phyloP scores from a whole-genome alignment of 2,113 vertebrate species.

The Zapornia atra region DNA sequence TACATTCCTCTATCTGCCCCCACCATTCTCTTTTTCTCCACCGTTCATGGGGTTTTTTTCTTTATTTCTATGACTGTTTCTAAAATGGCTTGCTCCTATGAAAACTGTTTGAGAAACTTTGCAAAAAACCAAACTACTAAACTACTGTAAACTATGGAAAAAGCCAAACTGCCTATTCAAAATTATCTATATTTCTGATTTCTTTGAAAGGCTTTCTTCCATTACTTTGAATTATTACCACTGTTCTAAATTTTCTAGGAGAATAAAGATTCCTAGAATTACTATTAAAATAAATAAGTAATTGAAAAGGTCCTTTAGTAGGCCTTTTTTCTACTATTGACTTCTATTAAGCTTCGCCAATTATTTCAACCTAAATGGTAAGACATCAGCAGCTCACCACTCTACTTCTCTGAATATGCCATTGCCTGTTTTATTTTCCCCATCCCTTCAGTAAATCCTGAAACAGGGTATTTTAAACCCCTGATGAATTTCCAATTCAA shows the following conservation, averaged over 20 bases:
- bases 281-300: background rate
- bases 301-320: background rate
- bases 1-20: background rate
- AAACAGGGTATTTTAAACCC: background rate
- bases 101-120: background rate
- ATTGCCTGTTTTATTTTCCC: slow-evolving; percentile 19
- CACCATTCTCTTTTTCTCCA: background rate
- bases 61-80: background rate
- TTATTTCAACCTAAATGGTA: background rate
- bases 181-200: background rate
- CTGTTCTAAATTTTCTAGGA: background rate
- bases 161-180: background rate
- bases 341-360: background rate
- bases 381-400: background rate
- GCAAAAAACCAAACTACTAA: background rate
- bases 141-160: background rate
- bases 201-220: background rate
- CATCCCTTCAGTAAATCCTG: background rate
- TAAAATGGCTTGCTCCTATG: background rate
- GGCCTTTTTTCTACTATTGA: background rate
- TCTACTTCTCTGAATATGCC: background rate
- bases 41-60: background rate
- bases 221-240: background rate
- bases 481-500: background rate
- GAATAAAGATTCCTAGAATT: background rate